Conservation (phyloP, 2,888 invertebrate genomes). For the Agrotis clavis region DNA sequence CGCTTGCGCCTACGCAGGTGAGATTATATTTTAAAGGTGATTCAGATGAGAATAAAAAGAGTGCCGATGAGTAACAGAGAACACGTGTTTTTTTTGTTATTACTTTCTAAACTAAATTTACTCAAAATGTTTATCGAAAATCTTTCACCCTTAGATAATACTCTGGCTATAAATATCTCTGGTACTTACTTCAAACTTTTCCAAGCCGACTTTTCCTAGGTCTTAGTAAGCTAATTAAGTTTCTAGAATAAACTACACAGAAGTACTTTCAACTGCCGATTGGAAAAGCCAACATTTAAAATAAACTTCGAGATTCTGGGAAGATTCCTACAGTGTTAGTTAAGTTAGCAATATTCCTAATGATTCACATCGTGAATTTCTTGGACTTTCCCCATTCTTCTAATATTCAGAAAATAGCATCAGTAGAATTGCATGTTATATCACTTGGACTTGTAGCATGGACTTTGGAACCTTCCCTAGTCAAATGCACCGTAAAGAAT, state of each 20-base stretch:
- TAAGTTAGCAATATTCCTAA: too few species aligned
- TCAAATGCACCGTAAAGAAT: too few species aligned
- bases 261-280: constrained; percentile 27
- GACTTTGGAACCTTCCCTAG: too few species aligned
- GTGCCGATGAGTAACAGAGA: not conserved
- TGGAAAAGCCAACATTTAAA: constrained; percentile 28
- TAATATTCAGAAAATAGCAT: too few species aligned
- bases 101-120: not conserved
- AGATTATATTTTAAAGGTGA: not conserved
- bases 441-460: too few species aligned
- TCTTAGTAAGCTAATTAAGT: constrained; percentile 48
- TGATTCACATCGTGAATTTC: too few species aligned
- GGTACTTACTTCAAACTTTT: constrained; percentile 1
- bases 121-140: not conserved
- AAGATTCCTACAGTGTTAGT: constrained; percentile 19
- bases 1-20: constrained; percentile 96
- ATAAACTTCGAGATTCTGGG: constrained; percentile 30
- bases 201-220: constrained; percentile 5
- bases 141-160: not conserved
- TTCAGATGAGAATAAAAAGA: too few species aligned
- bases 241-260: constrained; percentile 38
- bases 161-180: constrained; percentile 10
- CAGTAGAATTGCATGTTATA: too few species aligned
- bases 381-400: too few species aligned
- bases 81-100: not conserved